Percentiles rank a stretch among this genome's conserved stretches.
These are phyloP conservation scores for Guaruba guarouba DNA, from an alignment of 2,113 vertebrate species.

Conservation along the genomic window DNA sequence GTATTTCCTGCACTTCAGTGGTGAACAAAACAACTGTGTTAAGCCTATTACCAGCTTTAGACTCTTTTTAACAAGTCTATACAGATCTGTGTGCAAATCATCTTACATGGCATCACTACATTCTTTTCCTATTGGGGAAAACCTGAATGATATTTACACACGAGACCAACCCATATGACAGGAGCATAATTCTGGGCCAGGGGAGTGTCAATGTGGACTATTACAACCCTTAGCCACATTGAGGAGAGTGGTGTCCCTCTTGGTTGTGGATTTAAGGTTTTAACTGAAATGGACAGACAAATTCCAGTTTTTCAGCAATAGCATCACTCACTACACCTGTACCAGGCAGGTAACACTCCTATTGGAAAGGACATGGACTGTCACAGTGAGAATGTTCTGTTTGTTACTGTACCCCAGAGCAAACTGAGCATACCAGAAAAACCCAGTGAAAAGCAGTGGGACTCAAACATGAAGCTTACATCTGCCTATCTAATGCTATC, in stretches of 20 bases:
- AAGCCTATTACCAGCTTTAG: neutral
- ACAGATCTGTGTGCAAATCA: neutral
- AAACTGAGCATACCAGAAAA: neutral
- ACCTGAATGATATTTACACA: neutral
- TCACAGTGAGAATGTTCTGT: neutral
- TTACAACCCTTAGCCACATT: accelerated
- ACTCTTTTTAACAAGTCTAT: neutral
- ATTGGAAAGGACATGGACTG: neutral
- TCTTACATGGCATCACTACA: neutral
- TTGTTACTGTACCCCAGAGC: neutral
- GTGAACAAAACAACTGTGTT: neutral
- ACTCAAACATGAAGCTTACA: neutral
- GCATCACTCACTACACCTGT: neutral
- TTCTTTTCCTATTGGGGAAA: neutral
- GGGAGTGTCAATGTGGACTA: neutral
- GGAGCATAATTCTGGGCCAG: neutral
- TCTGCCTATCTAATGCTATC: neutral
- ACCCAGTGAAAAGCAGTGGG: neutral
- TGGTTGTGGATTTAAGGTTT: neutral
- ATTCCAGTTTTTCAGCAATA: neutral
- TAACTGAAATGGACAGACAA: neutral
- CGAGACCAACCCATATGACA: neutral
- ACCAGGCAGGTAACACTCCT: neutral
- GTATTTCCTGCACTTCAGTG: neutral
- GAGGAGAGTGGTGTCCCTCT: accelerated